Percentiles rank a stretch among this genome's conserved stretches.
Conservation (phyloP, 1,140 invertebrate genomes). For the Cyrtorhinus lividipennis region DNA sequence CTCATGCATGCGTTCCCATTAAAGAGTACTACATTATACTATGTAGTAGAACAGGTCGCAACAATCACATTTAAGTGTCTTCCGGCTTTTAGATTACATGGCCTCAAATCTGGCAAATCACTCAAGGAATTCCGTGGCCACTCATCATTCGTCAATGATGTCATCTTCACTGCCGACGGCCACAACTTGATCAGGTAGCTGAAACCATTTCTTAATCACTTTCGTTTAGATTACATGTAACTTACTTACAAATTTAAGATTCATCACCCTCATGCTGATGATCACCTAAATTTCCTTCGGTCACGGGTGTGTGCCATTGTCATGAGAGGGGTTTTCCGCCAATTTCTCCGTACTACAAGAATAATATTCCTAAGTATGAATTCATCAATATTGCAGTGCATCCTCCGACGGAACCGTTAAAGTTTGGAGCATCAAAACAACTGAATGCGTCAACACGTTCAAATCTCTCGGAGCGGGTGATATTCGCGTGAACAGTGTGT, state of each 20-base stretch:
- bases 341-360: not conserved
- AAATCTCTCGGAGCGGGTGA: slow-evolving; percentile 83
- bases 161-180: slow-evolving; percentile 82
- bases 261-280: not conserved
- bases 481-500: slow-evolving; percentile 84
- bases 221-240: not conserved
- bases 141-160: slow-evolving; percentile 94
- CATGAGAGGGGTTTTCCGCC: not conserved
- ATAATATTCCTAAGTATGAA: not conserved
- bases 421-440: slow-evolving; percentile 93
- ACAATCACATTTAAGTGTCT: too few relatives aligned
- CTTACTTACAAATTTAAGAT: not conserved
- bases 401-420: slow-evolving; percentile 96
- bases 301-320: not conserved
- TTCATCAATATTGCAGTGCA: slow-evolving; percentile 40
- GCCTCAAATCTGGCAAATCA: slow-evolving; percentile 94
- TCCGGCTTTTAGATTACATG: slow-evolving; percentile 77
- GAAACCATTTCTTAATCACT: not conserved
- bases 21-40: too few relatives aligned
- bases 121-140: slow-evolving; percentile 97
- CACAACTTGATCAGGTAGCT: slow-evolving; percentile 67
- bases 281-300: not conserved
- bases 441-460: slow-evolving; percentile 89
- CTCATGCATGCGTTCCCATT: too few relatives aligned
- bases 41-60: too few relatives aligned